Base-by-base conservation (phyloP, 2,797 vertebrate genomes). In the Cryptoprocta ferox region DNA sequence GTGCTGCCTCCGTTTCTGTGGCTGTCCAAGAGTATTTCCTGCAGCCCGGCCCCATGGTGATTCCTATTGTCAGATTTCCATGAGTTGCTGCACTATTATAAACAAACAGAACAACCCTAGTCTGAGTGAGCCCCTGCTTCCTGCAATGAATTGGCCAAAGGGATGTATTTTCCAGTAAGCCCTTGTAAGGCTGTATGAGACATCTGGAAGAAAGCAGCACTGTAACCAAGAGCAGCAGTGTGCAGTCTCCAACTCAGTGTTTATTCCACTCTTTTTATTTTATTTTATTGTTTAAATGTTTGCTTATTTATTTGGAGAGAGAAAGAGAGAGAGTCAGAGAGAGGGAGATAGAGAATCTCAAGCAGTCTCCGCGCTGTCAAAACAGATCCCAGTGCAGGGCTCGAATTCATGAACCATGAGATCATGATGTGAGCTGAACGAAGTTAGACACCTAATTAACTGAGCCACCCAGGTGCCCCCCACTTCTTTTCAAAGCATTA, bases 71-170 rank as follows among this genome's bases (percentile, higher is more conserved):
- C 56, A 75, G 66, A 73, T 61, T 66, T 42, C 37, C 42, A 48
- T 18, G 21, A 91, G 94, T 85, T 80, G 45, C 32, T 89, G 61
- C 21, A 50, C 82, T 92, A 95, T 81, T 83, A 94, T 56, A 93
- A 94, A 92, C 30, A 87, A 59, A 80, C 70, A 56, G 65, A 86
- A 76, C 42, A 93, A 42, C 32, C 24, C 28, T 78, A 39, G 16
- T 56, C 24, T 78, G 65, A 92, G 56, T 45, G 61, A 96, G 76
- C 24, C 30, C 16, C 18, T 39, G 78, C 81, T 95, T 97, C 50
- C 50, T 92, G 30, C 78, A 85, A 87, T 81, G 86, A 96, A 65
- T 0, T 79, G 73, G 48, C 16, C 42, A 76, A 86, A 81, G 32
- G 32, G 10, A 39, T 75, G 26, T 24, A 16, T 81, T 35, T 88